Evolutionary conservation across 2,888 invertebrate species (phyloP), one percentile per base, ranked within the genome.

Genomic region (Abrostola triplasia): DNA sequence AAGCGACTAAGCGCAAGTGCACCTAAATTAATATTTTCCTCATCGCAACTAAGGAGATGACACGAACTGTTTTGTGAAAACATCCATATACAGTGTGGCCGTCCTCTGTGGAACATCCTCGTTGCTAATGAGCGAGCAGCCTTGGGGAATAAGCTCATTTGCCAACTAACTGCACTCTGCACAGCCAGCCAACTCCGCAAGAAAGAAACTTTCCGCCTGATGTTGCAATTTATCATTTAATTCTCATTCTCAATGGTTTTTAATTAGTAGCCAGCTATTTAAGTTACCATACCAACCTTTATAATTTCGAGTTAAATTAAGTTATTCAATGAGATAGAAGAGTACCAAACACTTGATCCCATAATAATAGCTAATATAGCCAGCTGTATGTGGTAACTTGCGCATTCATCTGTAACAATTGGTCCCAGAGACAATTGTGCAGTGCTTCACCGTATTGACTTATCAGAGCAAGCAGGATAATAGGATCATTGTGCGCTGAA

Each of bases 71-170:
- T 64, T 78, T 76, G 48, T 68, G 77, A 78, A 76, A 84, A 77
- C 79, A 79, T 80, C 76, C 76, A 83, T 83, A 80, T 77, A 83
- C 84, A 84, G 83, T 76, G 69, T 70, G 67, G 63, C 50, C 66
- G 70, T 74, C 77, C 82, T 76, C 81, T 76, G 80, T 77, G 79
- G 80, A 85, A 85, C 85, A 84, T 83, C 81, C 76, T 79, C 73
- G 76, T 76, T 82, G 77, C 88, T 91, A 92, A 92, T 92, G 90
- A 91, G 88, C 85, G 79, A 52, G 77, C 80, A 83, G 89, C 90
- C 90, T 84, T 79, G 79, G 90, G 90, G 90, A 90, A 87, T 88
- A 86, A 89, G 87, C 89, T 92, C 88, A 89, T 92, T 92, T 90
- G 79, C 84, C 84, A 84, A 85, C 85, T 85, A 85, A 86, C 85